phyloP scores from a whole-genome alignment of 2,113 vertebrate species.

The human region GRCh38 chr15:76879501-76880000 shows the following conservation, averaged over 20 bases:
- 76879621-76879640: not conserved
- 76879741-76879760: not conserved
- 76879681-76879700: not conserved
- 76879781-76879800: not conserved
- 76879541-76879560: not conserved
- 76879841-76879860: not conserved
- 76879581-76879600: not conserved
- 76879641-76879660: not conserved
- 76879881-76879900: not conserved
- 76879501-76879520: not conserved
- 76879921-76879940: not conserved
- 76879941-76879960: not conserved
- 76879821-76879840: not conserved
- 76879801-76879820: not conserved
- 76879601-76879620: not conserved
- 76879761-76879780: not conserved
- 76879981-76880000: not conserved
- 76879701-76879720: not conserved
- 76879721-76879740: not conserved
- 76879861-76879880: not conserved
- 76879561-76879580: not conserved
- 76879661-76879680: not conserved
- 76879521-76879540: not conserved
- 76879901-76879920: not conserved
- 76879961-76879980: not conserved